phyloP scores from a whole-genome alignment of 1,140 invertebrate species.

The Ips nitidus region DNA sequence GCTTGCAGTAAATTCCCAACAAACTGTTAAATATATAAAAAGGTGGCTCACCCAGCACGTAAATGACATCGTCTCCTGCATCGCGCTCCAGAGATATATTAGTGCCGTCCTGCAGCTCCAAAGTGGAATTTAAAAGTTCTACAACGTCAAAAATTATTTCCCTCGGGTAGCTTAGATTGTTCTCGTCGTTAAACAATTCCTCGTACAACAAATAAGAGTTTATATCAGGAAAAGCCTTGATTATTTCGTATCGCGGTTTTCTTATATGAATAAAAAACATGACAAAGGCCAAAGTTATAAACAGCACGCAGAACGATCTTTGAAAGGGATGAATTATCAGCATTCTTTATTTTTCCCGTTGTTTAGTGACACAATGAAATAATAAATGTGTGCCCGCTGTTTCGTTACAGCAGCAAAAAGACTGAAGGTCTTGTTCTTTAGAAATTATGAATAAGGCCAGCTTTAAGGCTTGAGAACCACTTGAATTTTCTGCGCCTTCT shows the following conservation, averaged over 20 bases:
- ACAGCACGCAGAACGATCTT: constrained; percentile 15
- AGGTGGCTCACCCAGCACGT: constrained; percentile 9
- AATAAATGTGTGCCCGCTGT: background rate
- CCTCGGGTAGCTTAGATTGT: background rate
- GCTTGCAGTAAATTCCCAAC: background rate
- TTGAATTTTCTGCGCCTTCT: constrained; percentile 6
- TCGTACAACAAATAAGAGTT: constrained; percentile 4
- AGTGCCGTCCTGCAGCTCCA: background rate
- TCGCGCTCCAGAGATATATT: background rate
- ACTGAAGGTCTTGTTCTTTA: constrained; percentile 20
- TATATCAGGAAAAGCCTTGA: constrained; percentile 3
- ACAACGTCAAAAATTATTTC: constrained; percentile 19
- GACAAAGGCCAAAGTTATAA: constrained; percentile 11
- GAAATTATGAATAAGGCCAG: constrained; percentile 15
- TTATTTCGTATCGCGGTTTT: background rate
- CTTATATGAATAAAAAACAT: constrained; percentile 10
- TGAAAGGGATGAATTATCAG: constrained; percentile 13
- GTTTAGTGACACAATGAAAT: too few species aligned
- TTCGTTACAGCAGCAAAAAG: constrained; percentile 20
- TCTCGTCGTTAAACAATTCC: background rate
- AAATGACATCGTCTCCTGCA: background rate
- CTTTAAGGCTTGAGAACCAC: background rate
- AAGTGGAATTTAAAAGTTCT: constrained; percentile 11
- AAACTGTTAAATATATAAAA: constrained; percentile 4
- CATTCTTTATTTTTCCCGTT: background rate